These are phyloP conservation scores for Microdon myrmicae DNA, from an alignment of 2,888 invertebrate genomes.

Conservation along the genomic window DNA sequence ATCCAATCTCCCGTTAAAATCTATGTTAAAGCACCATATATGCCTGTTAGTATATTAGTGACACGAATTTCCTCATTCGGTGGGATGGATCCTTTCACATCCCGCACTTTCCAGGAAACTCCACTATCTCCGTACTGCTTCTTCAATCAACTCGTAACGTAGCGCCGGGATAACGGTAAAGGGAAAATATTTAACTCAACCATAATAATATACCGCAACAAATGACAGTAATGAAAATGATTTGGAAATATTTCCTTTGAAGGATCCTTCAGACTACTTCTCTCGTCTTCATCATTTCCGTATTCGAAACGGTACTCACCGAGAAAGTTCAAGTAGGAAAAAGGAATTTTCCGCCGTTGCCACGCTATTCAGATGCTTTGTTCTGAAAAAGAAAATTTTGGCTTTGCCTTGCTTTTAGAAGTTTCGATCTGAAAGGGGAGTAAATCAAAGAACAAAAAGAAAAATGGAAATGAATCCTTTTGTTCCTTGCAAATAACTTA, in stretches of 20 bases:
- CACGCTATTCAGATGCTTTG: constrained; percentile 21
- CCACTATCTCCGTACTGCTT: not conserved
- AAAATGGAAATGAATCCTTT: constrained; percentile 40
- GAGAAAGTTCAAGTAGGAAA: constrained; percentile 16
- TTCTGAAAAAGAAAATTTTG: constrained; percentile 43
- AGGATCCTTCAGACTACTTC: constrained; percentile 50
- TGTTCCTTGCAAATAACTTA: constrained; percentile 31
- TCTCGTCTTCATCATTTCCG: constrained; percentile 6
- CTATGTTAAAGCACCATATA: too few species aligned
- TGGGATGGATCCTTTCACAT: too few species aligned
- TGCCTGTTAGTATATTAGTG: too few species aligned
- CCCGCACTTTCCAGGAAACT: too few species aligned
- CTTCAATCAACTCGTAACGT: too few species aligned
- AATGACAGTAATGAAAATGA: constrained; percentile 53
- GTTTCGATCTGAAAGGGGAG: constrained; percentile 2
- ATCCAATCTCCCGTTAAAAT: too few species aligned
- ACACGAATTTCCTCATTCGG: too few species aligned
- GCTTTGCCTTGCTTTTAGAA: constrained; percentile 25
- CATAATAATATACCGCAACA: constrained; percentile 47
- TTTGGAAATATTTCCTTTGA: constrained; percentile 52
- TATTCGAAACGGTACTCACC: constrained; percentile 3
- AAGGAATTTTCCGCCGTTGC: constrained; percentile 31
- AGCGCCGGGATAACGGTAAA: constrained; percentile 17
- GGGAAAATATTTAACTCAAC: constrained; percentile 31
- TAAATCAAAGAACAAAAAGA: constrained; percentile 12